Evolutionary conservation across 2,888 invertebrate species (phyloP), one percentile per base, ranked within the genome.

Genomic region (Mimachlamys varia): DNA sequence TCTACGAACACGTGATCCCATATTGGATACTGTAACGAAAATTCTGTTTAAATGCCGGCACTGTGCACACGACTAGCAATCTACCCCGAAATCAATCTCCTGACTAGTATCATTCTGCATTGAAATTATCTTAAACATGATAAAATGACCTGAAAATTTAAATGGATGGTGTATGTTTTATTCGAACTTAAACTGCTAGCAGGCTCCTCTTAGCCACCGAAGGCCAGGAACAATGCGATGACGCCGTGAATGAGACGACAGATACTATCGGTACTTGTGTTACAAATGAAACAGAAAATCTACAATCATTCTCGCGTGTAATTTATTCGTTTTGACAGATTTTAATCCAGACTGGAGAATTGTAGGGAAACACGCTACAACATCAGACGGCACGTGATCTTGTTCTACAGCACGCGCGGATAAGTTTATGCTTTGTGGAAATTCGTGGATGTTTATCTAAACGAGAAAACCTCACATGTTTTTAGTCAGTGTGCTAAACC

Each of bases 361-460:
- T 33, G 76, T 33, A 22, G 76, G 15, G 76, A 27, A 33, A 76
- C 76, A 76, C 76, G 76, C 76, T 76, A 27, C 27, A 76, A 76
- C 76, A 76, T 76, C 76, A 76, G 33, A 33, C 76, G 17, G 76
- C 76, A 76, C 33, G 76, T 76, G 76, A 27, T 76, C 27, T 10
- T 76, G 76, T 76, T 76, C 76, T 33, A 27, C 2, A 76, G 76
- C 76, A 76, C 76, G 76, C 76, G 33, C 27, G 76, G 17, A 76
- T 76, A 27, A 76, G 19, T 76, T 33, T 27, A 76, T 76, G 27
- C 76, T 76, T 76, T 76, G 76, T 76, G 33, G 76, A 76, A 76
- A 76, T 76, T 76, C 27, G 76, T 76, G 76, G 76, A 76, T 76
- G 76, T 76, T 76, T 76, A 76, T 76, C 76, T 76, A 76, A 76